These are phyloP conservation scores for Tribolium castaneum DNA, from an alignment of 1,140 invertebrate species.

Conservation along the genomic window DNA sequence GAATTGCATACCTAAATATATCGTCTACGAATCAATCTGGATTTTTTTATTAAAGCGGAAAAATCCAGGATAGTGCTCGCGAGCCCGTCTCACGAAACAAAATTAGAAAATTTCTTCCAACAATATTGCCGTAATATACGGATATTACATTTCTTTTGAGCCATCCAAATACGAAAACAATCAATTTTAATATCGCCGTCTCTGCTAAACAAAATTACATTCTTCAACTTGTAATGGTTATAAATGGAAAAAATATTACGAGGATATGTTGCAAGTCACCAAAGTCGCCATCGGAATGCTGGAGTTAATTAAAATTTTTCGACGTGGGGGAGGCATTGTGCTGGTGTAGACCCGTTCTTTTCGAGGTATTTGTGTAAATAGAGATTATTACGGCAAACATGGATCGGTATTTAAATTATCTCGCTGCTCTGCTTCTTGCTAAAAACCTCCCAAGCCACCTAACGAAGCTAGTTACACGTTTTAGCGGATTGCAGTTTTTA, in stretches of 20 bases:
- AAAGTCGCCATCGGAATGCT: conserved; percentile 29
- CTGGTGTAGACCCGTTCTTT: neutral
- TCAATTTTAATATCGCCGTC: conserved; percentile 33
- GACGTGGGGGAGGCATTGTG: neutral
- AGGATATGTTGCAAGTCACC: conserved; percentile 33
- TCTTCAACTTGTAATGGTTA: conserved; percentile 34
- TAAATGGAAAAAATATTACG: conserved; percentile 31
- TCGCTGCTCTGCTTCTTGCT: conserved; percentile 27
- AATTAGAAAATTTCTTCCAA: conserved; percentile 34
- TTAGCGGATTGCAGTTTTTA: neutral
- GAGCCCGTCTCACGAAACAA: neutral
- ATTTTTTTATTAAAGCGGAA: neutral
- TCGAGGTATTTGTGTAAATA: conserved; percentile 34
- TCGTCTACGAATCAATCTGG: neutral
- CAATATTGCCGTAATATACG: conserved; percentile 34
- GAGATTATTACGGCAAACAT: conserved; percentile 42
- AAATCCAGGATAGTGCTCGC: conserved; percentile 2
- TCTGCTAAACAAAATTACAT: conserved; percentile 31
- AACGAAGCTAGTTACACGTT: conserved; percentile 8
- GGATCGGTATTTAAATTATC: conserved; percentile 45
- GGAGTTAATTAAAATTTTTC: conserved; percentile 38
- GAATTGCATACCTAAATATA: no score
- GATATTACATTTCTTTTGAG: conserved; percentile 36
- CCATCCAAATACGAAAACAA: conserved; percentile 30
- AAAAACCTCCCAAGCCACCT: neutral